Conservation (phyloP, 2,797 vertebrate genomes). For the Hypotaenidia okinawae region DNA sequence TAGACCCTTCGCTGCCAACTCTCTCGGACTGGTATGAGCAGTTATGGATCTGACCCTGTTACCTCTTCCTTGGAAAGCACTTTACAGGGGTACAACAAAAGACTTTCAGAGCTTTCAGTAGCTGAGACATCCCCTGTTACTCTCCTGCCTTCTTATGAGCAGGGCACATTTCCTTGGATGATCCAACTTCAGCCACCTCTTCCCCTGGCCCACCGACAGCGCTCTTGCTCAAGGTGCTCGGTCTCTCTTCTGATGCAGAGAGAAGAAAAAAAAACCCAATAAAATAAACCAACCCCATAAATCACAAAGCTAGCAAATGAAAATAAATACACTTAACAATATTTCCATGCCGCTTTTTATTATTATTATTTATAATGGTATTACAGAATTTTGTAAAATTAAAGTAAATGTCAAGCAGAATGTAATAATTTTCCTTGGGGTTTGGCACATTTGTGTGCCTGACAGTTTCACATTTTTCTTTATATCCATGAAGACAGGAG, state of each 20-base stretch:
- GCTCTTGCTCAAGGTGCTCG: background rate
- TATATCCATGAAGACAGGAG: conserved; percentile 73
- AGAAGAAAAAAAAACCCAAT: background rate
- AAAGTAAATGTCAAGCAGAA: conserved; percentile 71
- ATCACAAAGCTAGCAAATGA: conserved; percentile 62
- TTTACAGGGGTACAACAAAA: background rate
- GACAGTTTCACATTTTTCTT: conserved; percentile 79
- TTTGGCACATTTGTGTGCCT: conserved; percentile 73
- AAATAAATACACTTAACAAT: conserved; percentile 73
- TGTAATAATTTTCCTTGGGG: conserved; percentile 69
- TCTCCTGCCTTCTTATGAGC: rapidly evolving
- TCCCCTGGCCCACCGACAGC: rapidly evolving
- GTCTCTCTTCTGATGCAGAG: background rate
- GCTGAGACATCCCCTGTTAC: background rate
- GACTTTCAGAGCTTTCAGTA: background rate
- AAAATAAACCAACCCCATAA: conserved; percentile 50
- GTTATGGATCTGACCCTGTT: background rate
- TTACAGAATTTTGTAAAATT: conserved; percentile 73
- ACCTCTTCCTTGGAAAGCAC: background rate
- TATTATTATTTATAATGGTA: conserved; percentile 74
- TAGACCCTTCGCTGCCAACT: background rate
- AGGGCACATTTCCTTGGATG: background rate
- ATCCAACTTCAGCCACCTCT: background rate
- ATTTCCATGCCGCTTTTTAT: conserved; percentile 64
- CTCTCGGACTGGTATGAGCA: background rate